Conservation (phyloP, 1,140 invertebrate species). For the Cyclargus thomasi region DNA sequence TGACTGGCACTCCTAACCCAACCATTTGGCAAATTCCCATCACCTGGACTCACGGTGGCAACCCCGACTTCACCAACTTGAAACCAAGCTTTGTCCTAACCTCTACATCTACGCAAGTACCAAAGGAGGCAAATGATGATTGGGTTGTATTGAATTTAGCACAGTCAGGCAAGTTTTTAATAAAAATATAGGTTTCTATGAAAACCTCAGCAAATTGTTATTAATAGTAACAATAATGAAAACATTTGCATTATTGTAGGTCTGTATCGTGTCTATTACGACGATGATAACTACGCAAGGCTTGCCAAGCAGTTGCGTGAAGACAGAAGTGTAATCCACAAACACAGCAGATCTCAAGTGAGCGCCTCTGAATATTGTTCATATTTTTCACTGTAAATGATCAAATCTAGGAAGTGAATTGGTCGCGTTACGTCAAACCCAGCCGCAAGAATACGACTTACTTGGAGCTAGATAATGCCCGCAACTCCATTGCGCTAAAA, state of each 20-base stretch:
- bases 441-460: too few species aligned
- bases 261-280: conserved; percentile 89
- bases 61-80: conserved; percentile 74
- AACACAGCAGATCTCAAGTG: conserved; percentile 84
- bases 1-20: conserved; percentile 51
- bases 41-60: conserved; percentile 71
- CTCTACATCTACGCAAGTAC: conserved; percentile 38
- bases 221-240: neutral
- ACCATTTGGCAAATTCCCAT: conserved; percentile 79
- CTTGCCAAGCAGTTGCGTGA: conserved; percentile 73
- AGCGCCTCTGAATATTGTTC: neutral
- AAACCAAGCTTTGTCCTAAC: conserved; percentile 64
- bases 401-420: too few species aligned
- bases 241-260: conserved; percentile 62
- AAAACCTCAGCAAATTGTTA: too few species aligned
- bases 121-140: conserved; percentile 46
- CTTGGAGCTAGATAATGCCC: too few species aligned
- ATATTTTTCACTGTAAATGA: too few species aligned
- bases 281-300: conserved; percentile 79
- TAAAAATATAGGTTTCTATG: too few species aligned
- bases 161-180: conserved; percentile 74
- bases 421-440: too few species aligned
- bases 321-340: conserved; percentile 75
- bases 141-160: conserved; percentile 84
- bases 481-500: too few species aligned